Evolutionary conservation across 2,113 vertebrate species (phyloP).

Genomic region (Cheirogaleus medius): DNA sequence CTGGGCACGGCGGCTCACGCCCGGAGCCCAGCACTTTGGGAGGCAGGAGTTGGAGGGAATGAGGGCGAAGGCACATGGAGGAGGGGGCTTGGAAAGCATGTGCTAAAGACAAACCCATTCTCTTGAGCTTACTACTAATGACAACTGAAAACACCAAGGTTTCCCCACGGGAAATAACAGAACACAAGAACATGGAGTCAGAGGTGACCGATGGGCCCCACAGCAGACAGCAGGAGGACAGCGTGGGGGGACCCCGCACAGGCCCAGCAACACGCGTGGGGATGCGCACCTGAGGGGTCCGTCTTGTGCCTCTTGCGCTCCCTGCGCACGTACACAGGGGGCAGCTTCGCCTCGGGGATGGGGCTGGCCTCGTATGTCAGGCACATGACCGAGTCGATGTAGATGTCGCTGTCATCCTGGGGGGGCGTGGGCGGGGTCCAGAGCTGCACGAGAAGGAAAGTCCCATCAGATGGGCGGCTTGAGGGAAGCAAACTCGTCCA

Average conservation of each 20-base stretch:
- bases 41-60: too few relatives aligned
- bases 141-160: neutral
- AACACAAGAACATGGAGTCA: neutral
- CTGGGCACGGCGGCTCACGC: too few relatives aligned
- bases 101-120: neutral
- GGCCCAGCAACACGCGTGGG: too few relatives aligned
- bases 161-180: neutral
- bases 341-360: conserved; percentile 91
- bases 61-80: too few relatives aligned
- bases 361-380: conserved; percentile 90
- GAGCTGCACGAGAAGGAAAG: conserved; percentile 80
- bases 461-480: accelerated
- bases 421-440: conserved; percentile 94
- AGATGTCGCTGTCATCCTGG: conserved; percentile 92
- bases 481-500: accelerated
- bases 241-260: neutral
- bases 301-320: conserved; percentile 90
- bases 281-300: conserved; percentile 86
- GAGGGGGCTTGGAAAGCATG: neutral
- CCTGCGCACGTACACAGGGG: conserved; percentile 90
- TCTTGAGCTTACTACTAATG: neutral
- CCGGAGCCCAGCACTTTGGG: too few relatives aligned
- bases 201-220: neutral
- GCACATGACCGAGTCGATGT: conserved; percentile 91
- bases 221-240: neutral